A percentile compares a stretch with the other conserved stretches of the same genome.
phyloP scores from a whole-genome alignment of 2,113 vertebrate species.

The Verasper variegatus region DNA sequence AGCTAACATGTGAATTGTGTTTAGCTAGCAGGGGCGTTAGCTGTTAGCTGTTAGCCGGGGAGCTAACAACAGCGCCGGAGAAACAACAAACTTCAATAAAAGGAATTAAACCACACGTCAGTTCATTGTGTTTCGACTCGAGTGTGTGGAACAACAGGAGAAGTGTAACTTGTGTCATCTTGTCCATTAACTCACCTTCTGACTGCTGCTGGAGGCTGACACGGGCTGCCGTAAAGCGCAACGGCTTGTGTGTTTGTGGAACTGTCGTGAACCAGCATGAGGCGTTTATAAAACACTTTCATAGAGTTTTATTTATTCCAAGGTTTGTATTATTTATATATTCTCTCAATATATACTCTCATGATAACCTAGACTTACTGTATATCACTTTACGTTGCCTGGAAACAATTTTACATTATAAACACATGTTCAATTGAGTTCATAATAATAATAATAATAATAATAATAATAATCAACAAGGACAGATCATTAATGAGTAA shows the following conservation, averaged over 20 bases:
- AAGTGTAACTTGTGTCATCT: background rate
- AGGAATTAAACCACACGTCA: background rate
- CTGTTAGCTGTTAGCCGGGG: background rate
- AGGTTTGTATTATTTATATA: too few relatives aligned
- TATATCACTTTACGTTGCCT: too few relatives aligned
- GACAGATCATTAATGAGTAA: too few relatives aligned
- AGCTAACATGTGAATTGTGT: too few relatives aligned
- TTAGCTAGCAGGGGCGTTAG: too few relatives aligned
- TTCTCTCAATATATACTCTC: too few relatives aligned
- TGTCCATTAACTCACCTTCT: slow-evolving; percentile 4
- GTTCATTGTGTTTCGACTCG: too few relatives aligned
- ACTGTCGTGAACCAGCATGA: slow-evolving; percentile 44
- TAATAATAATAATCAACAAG: too few relatives aligned
- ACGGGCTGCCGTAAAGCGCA: slow-evolving; percentile 43
- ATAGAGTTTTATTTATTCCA: background rate
- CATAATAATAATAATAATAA: too few relatives aligned
- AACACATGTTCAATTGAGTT: too few relatives aligned
- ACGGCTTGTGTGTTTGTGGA: slow-evolving; percentile 20
- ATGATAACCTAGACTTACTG: too few relatives aligned
- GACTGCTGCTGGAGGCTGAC: background rate
- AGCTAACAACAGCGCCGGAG: background rate
- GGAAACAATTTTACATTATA: too few relatives aligned
- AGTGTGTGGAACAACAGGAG: background rate
- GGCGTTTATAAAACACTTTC: background rate
- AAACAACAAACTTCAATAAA: background rate